Conservation (phyloP, 2,113 vertebrate genomes). For the Tricholaema leucomelas region DNA sequence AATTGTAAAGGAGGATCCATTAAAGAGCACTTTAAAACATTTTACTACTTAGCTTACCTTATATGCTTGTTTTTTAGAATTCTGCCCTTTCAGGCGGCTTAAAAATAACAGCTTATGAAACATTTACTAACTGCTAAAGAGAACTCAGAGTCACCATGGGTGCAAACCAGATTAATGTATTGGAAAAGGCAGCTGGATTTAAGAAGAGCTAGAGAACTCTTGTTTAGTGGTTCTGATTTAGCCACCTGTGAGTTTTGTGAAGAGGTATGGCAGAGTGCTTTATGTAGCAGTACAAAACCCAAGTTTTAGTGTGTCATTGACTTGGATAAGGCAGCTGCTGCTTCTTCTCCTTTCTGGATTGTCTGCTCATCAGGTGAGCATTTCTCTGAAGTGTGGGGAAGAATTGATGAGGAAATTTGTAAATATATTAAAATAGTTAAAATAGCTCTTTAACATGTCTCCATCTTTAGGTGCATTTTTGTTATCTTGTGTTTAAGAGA, state of each 20-base stretch:
- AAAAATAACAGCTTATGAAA: constrained; percentile 55
- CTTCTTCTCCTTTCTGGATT: constrained; percentile 22
- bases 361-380: constrained; percentile 53
- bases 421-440: not conserved
- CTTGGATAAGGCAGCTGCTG: constrained; percentile 1
- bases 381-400: not conserved
- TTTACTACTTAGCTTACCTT: constrained; percentile 81
- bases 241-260: not conserved
- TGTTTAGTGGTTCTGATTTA: not conserved
- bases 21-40: constrained; percentile 86
- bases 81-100: constrained; percentile 60
- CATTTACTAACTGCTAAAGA: constrained; percentile 46
- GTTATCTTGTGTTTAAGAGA: not conserved
- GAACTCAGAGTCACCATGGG: not conserved
- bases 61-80: constrained; percentile 77
- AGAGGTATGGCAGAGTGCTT: not conserved
- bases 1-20: constrained; percentile 94
- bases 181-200: constrained; percentile 14
- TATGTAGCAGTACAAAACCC: not conserved
- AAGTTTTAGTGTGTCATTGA: not conserved
- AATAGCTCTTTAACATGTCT: not conserved
- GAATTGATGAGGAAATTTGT: not conserved
- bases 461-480: not conserved
- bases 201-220: not conserved
- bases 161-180: not conserved